phyloP scores from a whole-genome alignment of 64 coral and sea anemone species.

The Montipora capricornis region DNA sequence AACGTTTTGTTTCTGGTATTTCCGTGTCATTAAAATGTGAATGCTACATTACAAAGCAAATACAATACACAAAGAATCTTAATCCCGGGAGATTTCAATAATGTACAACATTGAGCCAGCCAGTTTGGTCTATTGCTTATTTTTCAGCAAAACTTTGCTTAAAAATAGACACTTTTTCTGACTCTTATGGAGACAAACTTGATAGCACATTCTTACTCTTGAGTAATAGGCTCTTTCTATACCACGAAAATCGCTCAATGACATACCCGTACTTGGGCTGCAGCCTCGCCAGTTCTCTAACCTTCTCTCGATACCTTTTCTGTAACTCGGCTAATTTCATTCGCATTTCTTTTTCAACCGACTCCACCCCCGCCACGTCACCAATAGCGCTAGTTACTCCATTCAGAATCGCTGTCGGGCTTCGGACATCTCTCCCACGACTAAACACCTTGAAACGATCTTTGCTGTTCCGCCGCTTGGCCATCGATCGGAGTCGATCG shows the following conservation, averaged over 20 bases:
- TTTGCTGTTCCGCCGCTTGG: constrained; percentile 84
- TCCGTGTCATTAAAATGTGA: too few species aligned
- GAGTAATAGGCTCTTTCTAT: too few species aligned
- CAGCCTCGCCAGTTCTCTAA: constrained; percentile 87
- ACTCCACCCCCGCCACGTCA: constrained; percentile 83
- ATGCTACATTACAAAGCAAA: too few species aligned
- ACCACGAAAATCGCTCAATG: not conserved
- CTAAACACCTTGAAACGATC: constrained; percentile 79
- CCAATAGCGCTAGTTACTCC: constrained; percentile 74
- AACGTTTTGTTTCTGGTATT: too few species aligned
- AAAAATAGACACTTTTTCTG: too few species aligned
- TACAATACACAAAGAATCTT: too few species aligned
- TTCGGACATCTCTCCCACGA: constrained; percentile 72
- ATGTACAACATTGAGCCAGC: too few species aligned
- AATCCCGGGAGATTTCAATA: too few species aligned
- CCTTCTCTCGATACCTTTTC: constrained; percentile 90
- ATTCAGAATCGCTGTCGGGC: constrained; percentile 87
- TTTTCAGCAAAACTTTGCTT: too few species aligned
- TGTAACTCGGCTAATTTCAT: constrained; percentile 92
- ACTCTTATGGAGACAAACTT: too few species aligned
- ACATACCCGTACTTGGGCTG: constrained; percentile 96
- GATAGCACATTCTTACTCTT: too few species aligned
- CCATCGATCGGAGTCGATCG: constrained; percentile 75
- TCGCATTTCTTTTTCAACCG: constrained; percentile 87
- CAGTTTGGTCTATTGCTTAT: too few species aligned